Evolutionary conservation across 2,113 vertebrate genomes (phyloP).

Genomic region (Hippocampus guttulatus): DNA sequence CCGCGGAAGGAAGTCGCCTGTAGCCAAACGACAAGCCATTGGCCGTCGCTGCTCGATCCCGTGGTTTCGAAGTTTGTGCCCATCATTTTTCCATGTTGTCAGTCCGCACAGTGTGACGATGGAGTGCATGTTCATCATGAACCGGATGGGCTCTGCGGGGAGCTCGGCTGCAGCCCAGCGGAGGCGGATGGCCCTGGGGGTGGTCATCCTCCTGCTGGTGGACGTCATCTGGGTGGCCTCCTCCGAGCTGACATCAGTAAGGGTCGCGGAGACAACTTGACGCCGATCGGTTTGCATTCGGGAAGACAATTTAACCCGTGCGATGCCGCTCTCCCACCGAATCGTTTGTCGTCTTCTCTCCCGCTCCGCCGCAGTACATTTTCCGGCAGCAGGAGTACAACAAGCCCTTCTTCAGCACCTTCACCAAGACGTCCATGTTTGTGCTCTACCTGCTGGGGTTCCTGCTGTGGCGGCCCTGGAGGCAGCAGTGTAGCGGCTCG

Average conservation of each 20-base stretch:
- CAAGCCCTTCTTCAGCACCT: constrained; percentile 98
- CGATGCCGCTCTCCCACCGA: background rate
- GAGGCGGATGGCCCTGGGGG: constrained; percentile 85
- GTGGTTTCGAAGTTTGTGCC: background rate
- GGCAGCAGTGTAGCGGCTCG: constrained; percentile 85
- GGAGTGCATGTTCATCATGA: constrained; percentile 91
- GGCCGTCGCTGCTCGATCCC: background rate
- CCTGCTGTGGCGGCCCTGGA: constrained; percentile 95
- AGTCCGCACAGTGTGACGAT: constrained; percentile 61
- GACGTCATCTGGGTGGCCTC: constrained; percentile 97
- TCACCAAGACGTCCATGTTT: constrained; percentile 98
- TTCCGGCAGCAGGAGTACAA: constrained; percentile 87
- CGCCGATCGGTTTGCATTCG: background rate
- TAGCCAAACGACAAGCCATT: background rate
- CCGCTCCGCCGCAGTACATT: constrained; percentile 81
- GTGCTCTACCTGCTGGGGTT: constrained; percentile 93
- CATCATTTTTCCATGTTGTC: background rate
- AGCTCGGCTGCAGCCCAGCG: constrained; percentile 78
- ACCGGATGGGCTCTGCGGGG: constrained; percentile 85
- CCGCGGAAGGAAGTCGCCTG: too few species aligned
- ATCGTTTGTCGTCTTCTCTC: background rate
- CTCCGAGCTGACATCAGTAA: constrained; percentile 92
- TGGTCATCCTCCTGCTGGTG: constrained; percentile 89
- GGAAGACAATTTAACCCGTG: background rate
- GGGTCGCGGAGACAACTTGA: constrained; percentile 31